Evolutionary conservation across 2,888 invertebrate genomes (phyloP), one percentile per base, ranked within the genome.

Genomic region (Melieria omissa): DNA sequence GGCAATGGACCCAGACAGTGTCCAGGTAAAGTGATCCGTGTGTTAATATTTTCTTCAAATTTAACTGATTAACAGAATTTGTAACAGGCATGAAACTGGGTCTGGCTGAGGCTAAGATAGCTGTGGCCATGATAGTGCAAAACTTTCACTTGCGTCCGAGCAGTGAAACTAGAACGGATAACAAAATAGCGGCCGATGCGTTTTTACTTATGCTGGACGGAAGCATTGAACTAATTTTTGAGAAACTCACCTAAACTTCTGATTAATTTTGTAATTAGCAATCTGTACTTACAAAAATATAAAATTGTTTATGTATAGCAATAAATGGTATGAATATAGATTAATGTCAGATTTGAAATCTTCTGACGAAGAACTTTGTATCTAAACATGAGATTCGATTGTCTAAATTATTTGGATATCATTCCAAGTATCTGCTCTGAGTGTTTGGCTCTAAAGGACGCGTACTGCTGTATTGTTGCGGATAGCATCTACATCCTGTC

Each of bases 1-100:
- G 83, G 84, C 1, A 80, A 82, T 78, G 84, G 84, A 3, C 83
- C 83, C 0, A 73, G 83, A 69, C 81, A 79, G 65, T 83, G 82
- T 70, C 78, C 81, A 63, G 83, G 83, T 82, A 47, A 47, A 9
- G 12, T 2, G 14, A 29, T 0, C 6, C 41, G 4, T 54, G 2
- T 10, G 5, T 8, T 8, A 1, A 10, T 42, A 29, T 16, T 14
- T 16, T 6, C 9, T 58, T 58, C 12, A 12, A 58, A 29, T 41
- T 12, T 6, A 62, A n/a, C n/a, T 44, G 5, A n/a, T n/a, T n/a
- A 44, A 12, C 7, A 46, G 42, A 5, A 45, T 16, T 41, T 41
- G 6, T 77, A 77, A 47, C 10, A 82, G 85, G 86, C 63, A 81
- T 81, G 78, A 81, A 80, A 71, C 80, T 84, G 72, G 85, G 81